Percentiles rank a stretch among this genome's conserved stretches.
Conservation (phyloP, 2,888 invertebrate genomes). For the Candidula unifasciata region DNA sequence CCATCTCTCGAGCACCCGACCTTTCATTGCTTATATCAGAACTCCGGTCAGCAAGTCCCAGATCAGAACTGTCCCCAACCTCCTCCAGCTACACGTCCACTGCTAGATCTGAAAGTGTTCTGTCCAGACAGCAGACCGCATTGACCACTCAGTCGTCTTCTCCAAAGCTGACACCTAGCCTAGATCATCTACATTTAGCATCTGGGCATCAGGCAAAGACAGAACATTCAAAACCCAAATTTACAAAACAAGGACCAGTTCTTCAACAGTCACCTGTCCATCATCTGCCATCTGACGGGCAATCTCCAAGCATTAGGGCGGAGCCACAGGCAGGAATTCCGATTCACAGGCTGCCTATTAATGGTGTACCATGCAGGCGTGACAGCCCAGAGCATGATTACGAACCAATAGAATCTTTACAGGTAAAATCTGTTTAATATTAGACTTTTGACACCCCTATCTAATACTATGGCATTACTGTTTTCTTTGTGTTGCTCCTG, state of each 20-base stretch:
- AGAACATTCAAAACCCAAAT: background rate
- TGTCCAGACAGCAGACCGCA: background rate
- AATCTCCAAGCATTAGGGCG: background rate
- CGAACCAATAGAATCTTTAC: slow-evolving; percentile 58
- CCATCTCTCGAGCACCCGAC: slow-evolving; percentile 29
- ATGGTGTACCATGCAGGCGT: slow-evolving; percentile 35
- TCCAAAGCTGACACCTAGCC: background rate
- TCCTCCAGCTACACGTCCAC: slow-evolving; percentile 36
- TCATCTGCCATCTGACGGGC: background rate
- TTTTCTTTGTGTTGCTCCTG: no score
- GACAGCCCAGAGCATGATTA: slow-evolving; percentile 59
- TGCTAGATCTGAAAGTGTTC: slow-evolving; percentile 34
- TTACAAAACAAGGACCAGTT: background rate
- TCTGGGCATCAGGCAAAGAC: background rate
- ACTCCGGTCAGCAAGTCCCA: slow-evolving; percentile 34
- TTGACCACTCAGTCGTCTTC: background rate
- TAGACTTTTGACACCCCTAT: no score
- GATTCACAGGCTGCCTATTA: background rate
- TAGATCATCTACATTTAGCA: background rate
- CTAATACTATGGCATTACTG: no score
- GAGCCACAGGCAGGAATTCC: slow-evolving; percentile 4
- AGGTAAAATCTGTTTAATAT: background rate
- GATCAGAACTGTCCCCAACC: slow-evolving; percentile 34
- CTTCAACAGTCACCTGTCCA: background rate
- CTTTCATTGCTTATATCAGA: slow-evolving; percentile 47